Base-by-base conservation (phyloP, 1,140 invertebrate species). In the Drosophila orosa region DNA sequence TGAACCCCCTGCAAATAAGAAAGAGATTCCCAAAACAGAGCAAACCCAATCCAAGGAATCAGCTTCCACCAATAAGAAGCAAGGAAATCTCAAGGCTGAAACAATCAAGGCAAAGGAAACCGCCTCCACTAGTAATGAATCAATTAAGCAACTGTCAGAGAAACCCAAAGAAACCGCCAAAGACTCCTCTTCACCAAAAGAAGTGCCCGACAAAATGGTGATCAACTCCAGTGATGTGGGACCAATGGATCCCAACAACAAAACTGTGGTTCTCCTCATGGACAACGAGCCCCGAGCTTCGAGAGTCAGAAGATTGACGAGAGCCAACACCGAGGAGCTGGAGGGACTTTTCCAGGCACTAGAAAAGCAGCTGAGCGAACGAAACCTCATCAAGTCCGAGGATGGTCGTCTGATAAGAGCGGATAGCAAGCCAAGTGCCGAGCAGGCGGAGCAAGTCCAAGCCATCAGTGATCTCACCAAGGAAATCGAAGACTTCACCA, bases 271-370 rank as follows among this genome's bases (percentile, higher is more conserved):
- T 0, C 75, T 91, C 0, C 56, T 91, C 7, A 85, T 91, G 75
- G 90, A 91, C 40, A 91, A 90, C 17, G 90, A 91, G 19, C 90
- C 90, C 0, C 68, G 78, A 17, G 86, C 90, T 0, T 83, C 91
- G 3, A 85, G 90, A 3, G 83, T 91, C 1, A 76, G 90, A 3
- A 74, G 90, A 7, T 45, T 91, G 33, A 91, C 90, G 19, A 72
- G 90, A 31, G 90, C 90, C 22, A 91, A 91, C 50, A 91, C 90
- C 1, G 90, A 91, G 58, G 90, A 91, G 6, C 60, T 91, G 4
- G 90, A 91, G 35, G 90, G 72, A 27, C 59, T 91, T 1, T 91
- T 91, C 25, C 90, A 91, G 40, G 90, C 90, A 7, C 57, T 91
- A 5, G 90, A 91, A 55, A 91, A 91, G 15, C 90, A 91, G 44